Evolutionary conservation across 2,797 vertebrate genomes (phyloP).

Genomic region (Hydrophis major): DNA sequence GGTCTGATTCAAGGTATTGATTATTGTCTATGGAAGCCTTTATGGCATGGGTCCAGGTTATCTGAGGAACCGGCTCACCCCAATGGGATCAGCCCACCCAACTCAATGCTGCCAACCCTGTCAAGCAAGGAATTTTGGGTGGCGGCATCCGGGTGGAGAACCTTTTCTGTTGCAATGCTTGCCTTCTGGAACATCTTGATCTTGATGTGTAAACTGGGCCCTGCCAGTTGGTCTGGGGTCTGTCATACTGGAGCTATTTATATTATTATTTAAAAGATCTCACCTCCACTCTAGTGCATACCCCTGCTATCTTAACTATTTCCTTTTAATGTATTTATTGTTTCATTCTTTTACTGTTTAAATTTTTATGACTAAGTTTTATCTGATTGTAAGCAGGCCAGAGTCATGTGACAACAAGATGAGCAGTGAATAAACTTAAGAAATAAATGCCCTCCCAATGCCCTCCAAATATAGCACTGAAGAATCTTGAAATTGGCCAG

Average conservation of each 20-base stretch:
- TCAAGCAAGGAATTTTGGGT: not conserved
- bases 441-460: not conserved
- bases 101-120: not conserved
- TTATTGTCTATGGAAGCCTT: not conserved
- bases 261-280: not conserved
- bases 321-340: not conserved
- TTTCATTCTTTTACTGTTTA: not conserved
- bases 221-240: not conserved
- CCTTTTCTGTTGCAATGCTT: not conserved
- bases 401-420: not conserved
- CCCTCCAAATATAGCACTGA: not conserved
- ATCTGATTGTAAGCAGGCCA: not conserved
- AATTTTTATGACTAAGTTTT: not conserved
- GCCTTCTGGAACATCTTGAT: not conserved
- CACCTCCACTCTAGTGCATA: not conserved
- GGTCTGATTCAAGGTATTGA: not conserved
- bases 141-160: not conserved
- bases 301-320: not conserved
- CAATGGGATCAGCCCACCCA: not conserved
- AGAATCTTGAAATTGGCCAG: not conserved
- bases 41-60: not conserved
- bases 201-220: not conserved
- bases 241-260: not conserved
- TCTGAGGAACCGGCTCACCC: not conserved
- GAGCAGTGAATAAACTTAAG: not conserved